Base-by-base conservation (phyloP, 2,888 invertebrate species). In the Lomographa bimaculata region DNA sequence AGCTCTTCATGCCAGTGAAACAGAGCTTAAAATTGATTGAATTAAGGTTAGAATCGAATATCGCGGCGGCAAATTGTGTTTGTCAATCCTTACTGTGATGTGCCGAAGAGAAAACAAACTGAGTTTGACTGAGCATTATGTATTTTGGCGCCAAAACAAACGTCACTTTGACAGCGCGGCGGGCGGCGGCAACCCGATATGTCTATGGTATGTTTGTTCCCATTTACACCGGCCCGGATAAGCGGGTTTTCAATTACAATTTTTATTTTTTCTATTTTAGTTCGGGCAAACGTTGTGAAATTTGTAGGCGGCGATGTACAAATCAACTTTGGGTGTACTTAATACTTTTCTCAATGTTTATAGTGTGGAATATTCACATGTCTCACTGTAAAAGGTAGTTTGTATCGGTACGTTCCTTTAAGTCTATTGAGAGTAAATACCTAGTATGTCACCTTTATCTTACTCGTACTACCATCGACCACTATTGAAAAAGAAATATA, bases 71-170 rank as follows among this genome's bases (percentile, higher is more conserved):
- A 62, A 63, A 67, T 62, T 57, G 55, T 66, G 63, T 72, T 74
- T 72, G 67, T 66, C 57, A 60, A 56, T 60, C 53, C 67, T 61
- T 69, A 71, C 79, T 77, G 71, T 80, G 82, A 84, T 79, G 79
- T 84, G 78, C 80, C 82, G 81, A 77, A 79, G 84, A 80, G 84
- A 86, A 84, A 87, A 87, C 84, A 87, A 85, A 84, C 86, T 64
- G 64, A 64, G 78, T 78, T 81, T 78, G 80, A 79, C 79, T 81
- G 77, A 74, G 83, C 85, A 80, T 84, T 87, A 86, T 87, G 85
- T 85, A 82, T 86, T 87, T 87, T 81, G 85, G 87, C 87, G 87
- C 84, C 85, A 89, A 87, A 89, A 87, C 84, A 87, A 89, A 87
- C 86, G 87, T 86, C 86, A 86, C 67, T 79, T 73, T 87, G 85